Conservation (phyloP, 1,140 invertebrate genomes). For the Orussus abietinus region DNA sequence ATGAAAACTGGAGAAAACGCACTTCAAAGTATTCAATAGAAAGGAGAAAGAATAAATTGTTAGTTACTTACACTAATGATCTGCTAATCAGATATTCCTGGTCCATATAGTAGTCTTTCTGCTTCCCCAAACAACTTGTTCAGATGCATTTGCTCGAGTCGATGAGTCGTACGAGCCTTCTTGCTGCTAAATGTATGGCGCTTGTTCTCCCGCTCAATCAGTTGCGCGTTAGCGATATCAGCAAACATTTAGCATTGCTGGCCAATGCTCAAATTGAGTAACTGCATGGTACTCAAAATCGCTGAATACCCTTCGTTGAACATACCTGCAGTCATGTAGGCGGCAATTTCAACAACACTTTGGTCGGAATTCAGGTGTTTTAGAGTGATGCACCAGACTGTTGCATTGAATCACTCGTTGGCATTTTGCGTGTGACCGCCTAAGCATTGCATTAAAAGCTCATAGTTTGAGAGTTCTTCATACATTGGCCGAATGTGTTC, state of each 20-base stretch:
- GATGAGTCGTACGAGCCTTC: constrained; percentile 1
- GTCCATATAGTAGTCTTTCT: constrained; percentile 1
- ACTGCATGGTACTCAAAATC: no score
- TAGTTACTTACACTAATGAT: constrained; percentile 2
- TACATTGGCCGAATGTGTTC: no score
- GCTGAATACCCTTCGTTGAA: no score
- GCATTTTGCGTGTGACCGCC: no score
- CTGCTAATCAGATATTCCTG: constrained; percentile 4
- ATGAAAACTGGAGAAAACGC: constrained; percentile 3
- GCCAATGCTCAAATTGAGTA: constrained; percentile 2
- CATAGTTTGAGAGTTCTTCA: no score
- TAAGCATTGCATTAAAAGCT: no score
- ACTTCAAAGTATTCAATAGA: constrained; percentile 4
- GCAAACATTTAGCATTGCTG: constrained; percentile 3
- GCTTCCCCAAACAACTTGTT: constrained; percentile 1
- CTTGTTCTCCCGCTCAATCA: background rate
- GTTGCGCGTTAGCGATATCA: background rate
- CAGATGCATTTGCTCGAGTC: constrained; percentile 3
- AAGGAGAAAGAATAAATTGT: constrained; percentile 3
- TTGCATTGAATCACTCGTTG: no score
- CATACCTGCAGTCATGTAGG: no score
- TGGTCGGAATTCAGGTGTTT: no score
- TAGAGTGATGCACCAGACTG: no score
- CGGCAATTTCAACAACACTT: no score
- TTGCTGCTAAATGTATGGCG: background rate